Conservation (phyloP, 2,113 vertebrate species). For the Notothenia rossii region DNA sequence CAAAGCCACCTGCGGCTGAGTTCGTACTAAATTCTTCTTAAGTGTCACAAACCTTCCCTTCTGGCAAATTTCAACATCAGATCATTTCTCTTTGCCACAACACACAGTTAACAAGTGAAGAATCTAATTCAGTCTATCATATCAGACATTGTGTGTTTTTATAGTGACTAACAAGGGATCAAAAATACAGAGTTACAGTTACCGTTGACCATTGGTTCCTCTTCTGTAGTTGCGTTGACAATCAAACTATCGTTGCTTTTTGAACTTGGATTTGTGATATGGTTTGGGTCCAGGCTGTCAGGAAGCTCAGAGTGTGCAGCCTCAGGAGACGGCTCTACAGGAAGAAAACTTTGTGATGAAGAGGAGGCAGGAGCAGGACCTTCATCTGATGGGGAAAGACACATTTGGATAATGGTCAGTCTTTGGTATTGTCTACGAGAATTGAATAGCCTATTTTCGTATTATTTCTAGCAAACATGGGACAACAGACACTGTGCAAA, state of each 20-base stretch:
- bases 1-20: conserved; percentile 35
- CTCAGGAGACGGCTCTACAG: rapidly evolving
- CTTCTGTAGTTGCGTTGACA: not conserved
- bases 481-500: not conserved
- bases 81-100: not conserved
- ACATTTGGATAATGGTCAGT: not conserved
- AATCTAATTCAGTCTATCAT: not conserved
- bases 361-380: not conserved
- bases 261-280: not conserved
- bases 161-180: not conserved
- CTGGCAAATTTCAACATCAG: conserved; percentile 5
- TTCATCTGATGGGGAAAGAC: conserved; percentile 10
- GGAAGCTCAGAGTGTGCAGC: rapidly evolving
- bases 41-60: conserved; percentile 16
- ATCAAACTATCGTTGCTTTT: conserved; percentile 4
- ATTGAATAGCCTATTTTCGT: conserved; percentile 15
- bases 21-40: conserved; percentile 32
- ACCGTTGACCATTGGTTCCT: conserved; percentile 20
- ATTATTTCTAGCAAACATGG: conserved; percentile 15
- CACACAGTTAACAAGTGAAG: not conserved
- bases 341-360: not conserved
- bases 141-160: not conserved
- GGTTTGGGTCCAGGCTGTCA: not conserved
- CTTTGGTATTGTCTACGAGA: conserved; percentile 6
- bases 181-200: not conserved